A percentile compares a stretch with the other conserved stretches of the same genome.
Conservation (phyloP, 2,797 vertebrate genomes). For the Pseudocheirus occidentalis region DNA sequence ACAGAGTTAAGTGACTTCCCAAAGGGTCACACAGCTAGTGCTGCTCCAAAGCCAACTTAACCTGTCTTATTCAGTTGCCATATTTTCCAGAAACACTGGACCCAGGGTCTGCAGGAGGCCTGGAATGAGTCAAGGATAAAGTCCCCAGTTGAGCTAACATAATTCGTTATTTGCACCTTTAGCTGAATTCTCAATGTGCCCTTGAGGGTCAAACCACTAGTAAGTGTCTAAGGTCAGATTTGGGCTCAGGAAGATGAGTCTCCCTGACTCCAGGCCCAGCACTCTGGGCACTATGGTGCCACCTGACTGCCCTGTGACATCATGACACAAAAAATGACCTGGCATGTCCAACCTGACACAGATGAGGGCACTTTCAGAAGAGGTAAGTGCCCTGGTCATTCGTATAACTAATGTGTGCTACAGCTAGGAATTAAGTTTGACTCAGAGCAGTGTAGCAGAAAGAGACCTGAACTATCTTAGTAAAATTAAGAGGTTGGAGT, state of each 20-base stretch:
- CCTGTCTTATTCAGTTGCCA: neutral
- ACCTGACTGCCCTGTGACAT: neutral
- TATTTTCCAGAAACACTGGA: neutral
- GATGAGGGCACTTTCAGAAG: neutral
- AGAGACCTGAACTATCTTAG: too few relatives aligned
- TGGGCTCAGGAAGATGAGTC: neutral
- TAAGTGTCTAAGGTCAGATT: neutral
- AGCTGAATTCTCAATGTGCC: neutral
- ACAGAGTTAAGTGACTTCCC: neutral
- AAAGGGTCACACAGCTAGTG: neutral
- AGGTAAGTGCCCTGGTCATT: neutral
- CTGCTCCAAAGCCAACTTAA: neutral
- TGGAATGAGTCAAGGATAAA: neutral
- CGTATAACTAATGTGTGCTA: neutral
- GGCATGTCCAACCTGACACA: neutral
- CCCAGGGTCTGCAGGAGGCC: neutral
- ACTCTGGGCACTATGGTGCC: neutral
- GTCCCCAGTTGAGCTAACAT: neutral
- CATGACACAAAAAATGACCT: neutral
- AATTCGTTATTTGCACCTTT: neutral
- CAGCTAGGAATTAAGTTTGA: neutral
- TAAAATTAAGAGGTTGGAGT: neutral
- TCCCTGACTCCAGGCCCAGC: neutral
- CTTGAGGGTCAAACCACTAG: neutral
- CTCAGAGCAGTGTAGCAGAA: too few relatives aligned